These are phyloP conservation scores for Cryptosula pallasiana DNA, from an alignment of 2,888 invertebrate genomes.

Conservation along the genomic window DNA sequence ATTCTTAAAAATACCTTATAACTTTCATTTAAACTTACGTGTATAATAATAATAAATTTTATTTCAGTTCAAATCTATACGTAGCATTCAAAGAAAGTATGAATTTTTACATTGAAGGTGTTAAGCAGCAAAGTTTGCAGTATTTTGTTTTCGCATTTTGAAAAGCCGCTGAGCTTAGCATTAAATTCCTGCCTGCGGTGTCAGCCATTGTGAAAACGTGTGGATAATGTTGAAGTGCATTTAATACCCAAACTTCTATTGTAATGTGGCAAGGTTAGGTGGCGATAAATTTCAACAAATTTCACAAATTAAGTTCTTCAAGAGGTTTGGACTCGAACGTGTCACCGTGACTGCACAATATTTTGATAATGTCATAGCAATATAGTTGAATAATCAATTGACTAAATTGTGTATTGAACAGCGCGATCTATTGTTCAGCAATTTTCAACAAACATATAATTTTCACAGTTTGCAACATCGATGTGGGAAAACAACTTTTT, in stretches of 20 bases:
- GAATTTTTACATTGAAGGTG: too few relatives aligned
- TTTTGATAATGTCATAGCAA: neutral
- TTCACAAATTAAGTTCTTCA: neutral
- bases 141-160: too few relatives aligned
- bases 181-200: neutral
- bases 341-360: neutral
- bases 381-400: neutral
- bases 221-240: neutral
- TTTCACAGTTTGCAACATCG: too few relatives aligned
- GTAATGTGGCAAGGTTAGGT: neutral
- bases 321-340: neutral
- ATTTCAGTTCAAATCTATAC: too few relatives aligned
- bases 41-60: too few relatives aligned
- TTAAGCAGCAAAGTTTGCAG: too few relatives aligned
- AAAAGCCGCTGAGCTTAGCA: neutral
- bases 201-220: neutral
- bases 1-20: too few relatives aligned
- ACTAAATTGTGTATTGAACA: neutral
- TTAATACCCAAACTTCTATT: neutral
- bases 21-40: too few relatives aligned
- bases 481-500: too few relatives aligned
- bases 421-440: neutral
- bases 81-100: too few relatives aligned
- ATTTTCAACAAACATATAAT: too few relatives aligned
- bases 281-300: neutral